Evolutionary conservation across 2,113 vertebrate genomes (phyloP), one percentile per base, ranked within the genome.

Genomic region (Leptocoma aspasia): DNA sequence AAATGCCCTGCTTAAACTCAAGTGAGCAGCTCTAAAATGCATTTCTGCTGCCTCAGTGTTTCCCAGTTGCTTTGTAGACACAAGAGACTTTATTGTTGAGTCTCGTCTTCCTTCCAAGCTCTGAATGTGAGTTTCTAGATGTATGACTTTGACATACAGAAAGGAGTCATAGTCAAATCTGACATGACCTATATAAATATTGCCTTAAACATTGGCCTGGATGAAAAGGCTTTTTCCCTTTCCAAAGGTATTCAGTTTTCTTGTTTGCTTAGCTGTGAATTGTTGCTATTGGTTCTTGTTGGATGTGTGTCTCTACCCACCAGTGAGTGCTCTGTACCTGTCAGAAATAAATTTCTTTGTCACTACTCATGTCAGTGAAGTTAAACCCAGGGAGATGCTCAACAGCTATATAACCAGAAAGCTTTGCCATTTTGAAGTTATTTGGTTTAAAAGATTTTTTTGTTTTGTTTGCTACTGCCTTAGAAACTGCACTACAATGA

Each of bases 21-120:
- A 77, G 39, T 37, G 33, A 92, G 42, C 54, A 73, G 31, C 35
- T 77, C 15, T 78, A 8, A 83, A 78, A 68, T 56, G 19, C 33
- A 27, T 75, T 96, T 95, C 23, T 91, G 78, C 92, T 72, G 57
- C 33, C 27, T 97, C 18, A 8, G 57, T 87, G 72, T 84, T 95
- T 94, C 60, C 41, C 24, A 8, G 53, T 42, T 79, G 45, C 30
- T 68, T 61, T 91, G 57, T 61, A 76, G 73, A n/a, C 33, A 11
- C 10, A 31, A 13, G 13, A 75, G 15, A 44, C 65, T 86, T 86
- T 6, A 5, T 73, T 57, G 39, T 76, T 86, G 50, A 41, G 17
- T 44, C 24, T 78, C 4, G 2, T 71, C 35, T 80, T 87, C 42
- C 39, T 86, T 91, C 28, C 30, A 37, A 17, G 9, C 70, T 69